Base-by-base conservation (phyloP, 2,113 vertebrate species). In the Sciurus niger region DNA sequence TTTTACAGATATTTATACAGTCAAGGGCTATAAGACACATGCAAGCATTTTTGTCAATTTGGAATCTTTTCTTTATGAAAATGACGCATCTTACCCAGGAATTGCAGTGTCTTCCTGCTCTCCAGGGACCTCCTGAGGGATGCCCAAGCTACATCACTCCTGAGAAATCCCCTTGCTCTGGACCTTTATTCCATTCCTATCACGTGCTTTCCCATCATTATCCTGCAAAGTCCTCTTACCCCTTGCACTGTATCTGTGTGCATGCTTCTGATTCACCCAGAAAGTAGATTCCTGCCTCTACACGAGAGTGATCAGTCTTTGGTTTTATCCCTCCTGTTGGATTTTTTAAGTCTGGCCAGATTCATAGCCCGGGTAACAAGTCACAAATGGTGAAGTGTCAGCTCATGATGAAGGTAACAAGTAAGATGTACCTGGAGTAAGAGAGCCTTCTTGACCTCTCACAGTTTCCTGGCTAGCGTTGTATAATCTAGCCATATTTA, bases 201-300 rank as follows among this genome's bases (percentile, higher is more conserved):
- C 25, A 73, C 4, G 1, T 55, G 89, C 34, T 46, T 63, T 60
- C 25, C 55, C 2, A 13, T 85, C 8, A 53, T 25, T 11, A 72
- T 72, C 7, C 25, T 84, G 24, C 10, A 85, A 58, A 72, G 63
- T 48, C 34, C 16, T 70, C 8, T 17, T 25, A 74, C 30, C 30
- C 10, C 20, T 55, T 67, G 55, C 16, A 79, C 32, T 37, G 13
- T 43, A 60, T 40, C 5, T 5, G 76, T 30, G 4, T 84, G 18
- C 25, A 60, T 55, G 74, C 17, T 72, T 95, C 89, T 25, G 94
- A 77, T 76, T 94, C 48, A 83, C 10, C 46, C 53, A 58, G 65
- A 85, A 70, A 72, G 76, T 46, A 60, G n/a, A 70, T 58, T 58
- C 58, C 30, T 72, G 9, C 8, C n/a, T 37, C 28, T 2, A 78